phyloP scores from a whole-genome alignment of 1,140 invertebrate species.

The Ylistrum balloti region DNA sequence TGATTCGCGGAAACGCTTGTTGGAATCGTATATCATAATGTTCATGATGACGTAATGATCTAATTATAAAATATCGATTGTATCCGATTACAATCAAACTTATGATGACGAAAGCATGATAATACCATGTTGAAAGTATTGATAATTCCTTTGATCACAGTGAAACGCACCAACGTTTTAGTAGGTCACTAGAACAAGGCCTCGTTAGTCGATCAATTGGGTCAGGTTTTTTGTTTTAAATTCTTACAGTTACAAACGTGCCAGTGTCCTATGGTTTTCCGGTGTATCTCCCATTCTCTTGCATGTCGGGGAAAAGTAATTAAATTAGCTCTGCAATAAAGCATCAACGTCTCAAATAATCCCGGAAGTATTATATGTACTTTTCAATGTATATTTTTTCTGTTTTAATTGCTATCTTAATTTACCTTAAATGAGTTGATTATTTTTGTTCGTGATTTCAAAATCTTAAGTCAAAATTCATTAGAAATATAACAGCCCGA shows the following conservation, averaged over 20 bases:
- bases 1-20: no score
- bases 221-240: neutral
- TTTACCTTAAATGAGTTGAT: neutral
- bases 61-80: no score
- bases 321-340: neutral
- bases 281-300: neutral
- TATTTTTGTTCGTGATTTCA: neutral
- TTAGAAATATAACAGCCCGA: neutral
- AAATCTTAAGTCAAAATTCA: neutral
- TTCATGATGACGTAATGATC: no score
- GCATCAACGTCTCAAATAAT: neutral
- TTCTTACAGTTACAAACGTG: neutral
- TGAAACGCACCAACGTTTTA: no score
- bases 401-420: neutral
- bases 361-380: neutral
- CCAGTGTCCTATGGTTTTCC: neutral
- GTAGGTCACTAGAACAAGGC: no score
- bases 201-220: no score
- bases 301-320: neutral
- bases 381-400: neutral
- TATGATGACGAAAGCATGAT: no score
- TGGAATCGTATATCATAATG: no score
- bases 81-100: no score
- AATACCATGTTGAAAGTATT: no score
- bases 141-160: no score